These are phyloP conservation scores for Aurelia aurita DNA, from an alignment of 30 jellyfish, hydroid and myxozoan genomes.

Conservation along the genomic window DNA sequence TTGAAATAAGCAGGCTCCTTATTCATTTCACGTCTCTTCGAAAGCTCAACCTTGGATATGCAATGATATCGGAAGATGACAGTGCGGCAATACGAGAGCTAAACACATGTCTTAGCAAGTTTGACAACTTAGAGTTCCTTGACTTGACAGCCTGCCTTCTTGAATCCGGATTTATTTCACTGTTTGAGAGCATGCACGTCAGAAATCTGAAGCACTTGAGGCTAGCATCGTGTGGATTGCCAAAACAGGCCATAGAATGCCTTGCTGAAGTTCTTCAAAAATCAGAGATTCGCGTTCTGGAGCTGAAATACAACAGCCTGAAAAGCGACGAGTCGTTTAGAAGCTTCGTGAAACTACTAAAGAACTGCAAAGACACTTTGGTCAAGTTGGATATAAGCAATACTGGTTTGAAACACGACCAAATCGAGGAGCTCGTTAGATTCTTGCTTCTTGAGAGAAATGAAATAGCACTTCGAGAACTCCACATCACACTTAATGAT, in stretches of 20 bases:
- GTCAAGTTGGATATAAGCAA: constrained; percentile 13
- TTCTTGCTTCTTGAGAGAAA: background rate
- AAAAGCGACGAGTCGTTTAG: background rate
- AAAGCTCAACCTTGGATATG: constrained; percentile 28
- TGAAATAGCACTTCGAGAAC: background rate
- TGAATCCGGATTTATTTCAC: background rate
- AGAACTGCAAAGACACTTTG: constrained; percentile 22
- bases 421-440: background rate
- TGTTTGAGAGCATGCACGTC: constrained; percentile 10
- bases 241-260: background rate
- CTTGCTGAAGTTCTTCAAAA: constrained; percentile 15
- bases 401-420: constrained; percentile 18
- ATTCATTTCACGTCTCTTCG: background rate
- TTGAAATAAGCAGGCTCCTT: constrained; percentile 16
- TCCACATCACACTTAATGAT: background rate
- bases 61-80: constrained; percentile 44
- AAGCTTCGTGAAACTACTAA: background rate
- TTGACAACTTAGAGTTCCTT: background rate
- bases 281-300: constrained; percentile 8
- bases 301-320: constrained; percentile 1
- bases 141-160: constrained; percentile 8
- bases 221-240: constrained; percentile 14
- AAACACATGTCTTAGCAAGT: background rate
- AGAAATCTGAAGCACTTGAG: constrained; percentile 8
- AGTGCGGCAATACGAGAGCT: background rate